A percentile compares a stretch with the other conserved stretches of the same genome.
These are phyloP conservation scores for Drosophila mayri DNA, from an alignment of 1,140 invertebrate genomes.

Conservation along the genomic window DNA sequence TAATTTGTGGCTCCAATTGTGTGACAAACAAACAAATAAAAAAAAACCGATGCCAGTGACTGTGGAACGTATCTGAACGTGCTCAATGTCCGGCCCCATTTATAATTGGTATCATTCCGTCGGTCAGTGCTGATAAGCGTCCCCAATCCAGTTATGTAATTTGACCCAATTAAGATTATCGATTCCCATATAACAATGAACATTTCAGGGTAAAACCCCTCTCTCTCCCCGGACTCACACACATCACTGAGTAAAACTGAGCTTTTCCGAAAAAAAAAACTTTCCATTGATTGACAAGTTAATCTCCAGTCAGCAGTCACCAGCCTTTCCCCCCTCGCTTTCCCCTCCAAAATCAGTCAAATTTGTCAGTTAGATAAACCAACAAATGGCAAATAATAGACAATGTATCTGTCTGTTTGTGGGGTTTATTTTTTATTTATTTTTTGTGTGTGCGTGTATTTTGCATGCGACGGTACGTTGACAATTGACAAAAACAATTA, in stretches of 20 bases:
- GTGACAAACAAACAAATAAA: not conserved
- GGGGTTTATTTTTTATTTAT: not conserved
- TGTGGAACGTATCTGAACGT: conserved; percentile 16
- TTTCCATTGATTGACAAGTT: conserved; percentile 64
- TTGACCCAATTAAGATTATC: conserved; percentile 68
- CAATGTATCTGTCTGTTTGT: conserved; percentile 20
- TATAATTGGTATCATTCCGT: conserved; percentile 25
- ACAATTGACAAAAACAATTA: conserved; percentile 54
- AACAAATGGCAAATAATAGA: conserved; percentile 35
- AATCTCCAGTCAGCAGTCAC: conserved; percentile 12
- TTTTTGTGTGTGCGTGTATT: conserved; percentile 33
- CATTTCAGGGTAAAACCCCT: conserved; percentile 12
- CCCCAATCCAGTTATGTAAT: conserved; percentile 56
- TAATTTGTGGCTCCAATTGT: not conserved
- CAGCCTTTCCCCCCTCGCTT: not conserved
- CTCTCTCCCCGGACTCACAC: not conserved
- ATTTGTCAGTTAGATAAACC: conserved; percentile 49
- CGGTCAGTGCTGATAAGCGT: conserved; percentile 53
- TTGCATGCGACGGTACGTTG: conserved; percentile 37
- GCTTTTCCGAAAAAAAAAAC: conserved; percentile 25
- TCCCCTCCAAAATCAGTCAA: conserved; percentile 26
- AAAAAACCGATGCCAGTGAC: not conserved
- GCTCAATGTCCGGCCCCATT: conserved; percentile 18
- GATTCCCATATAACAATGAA: conserved; percentile 39
- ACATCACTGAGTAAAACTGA: conserved; percentile 8